Base-by-base conservation (phyloP, 2,797 vertebrate genomes). In the Melanotaenia trifasciata region DNA sequence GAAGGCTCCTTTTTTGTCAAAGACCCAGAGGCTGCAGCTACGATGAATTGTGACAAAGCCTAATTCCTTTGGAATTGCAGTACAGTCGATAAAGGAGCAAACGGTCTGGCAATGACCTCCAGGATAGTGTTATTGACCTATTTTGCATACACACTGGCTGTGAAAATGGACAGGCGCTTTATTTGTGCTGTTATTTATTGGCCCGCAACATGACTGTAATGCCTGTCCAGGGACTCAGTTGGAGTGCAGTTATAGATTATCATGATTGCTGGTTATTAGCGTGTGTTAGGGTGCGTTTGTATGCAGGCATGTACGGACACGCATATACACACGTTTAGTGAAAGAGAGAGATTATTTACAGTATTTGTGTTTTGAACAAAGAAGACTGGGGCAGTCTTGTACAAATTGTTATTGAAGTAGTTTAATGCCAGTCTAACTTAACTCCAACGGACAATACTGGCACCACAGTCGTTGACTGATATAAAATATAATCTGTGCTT, bases 181-280 rank as follows among this genome's bases (percentile, higher is more conserved):
- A 94, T 94, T 94, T 94, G 91, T 89, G 79, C 69, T 45, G 87
- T 94, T 94, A 94, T 94, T 93, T 93, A 89, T 93, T 93, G 90
- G 89, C 85, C 94, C 82, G 90, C 89, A 90, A 93, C 93, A 91
- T 94, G 92, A 80, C 78, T 89, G 93, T 94, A 93, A 93, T 93
- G 92, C 92, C 85, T 90, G 90, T 95, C 90, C 90, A 90, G 92
- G 92, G 93, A 91, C 89, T 95, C 91, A 70, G 90, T 93, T 95
- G 94, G 93, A 95, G 94, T 91, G 92, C 94, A 90, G 91, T 94
- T 95, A 92, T 93, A 94, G 93, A 94, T 95, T 92, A 95, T 93
- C 91, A 93, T 94, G 94, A 94, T 94, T 94, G 93, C 89, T 92
- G 84, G 90, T 93, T 93, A 91, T 93, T 92, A 91, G 85, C 72